These are phyloP conservation scores for Acleris holmiana DNA, from an alignment of 2,888 invertebrate genomes.

Conservation along the genomic window DNA sequence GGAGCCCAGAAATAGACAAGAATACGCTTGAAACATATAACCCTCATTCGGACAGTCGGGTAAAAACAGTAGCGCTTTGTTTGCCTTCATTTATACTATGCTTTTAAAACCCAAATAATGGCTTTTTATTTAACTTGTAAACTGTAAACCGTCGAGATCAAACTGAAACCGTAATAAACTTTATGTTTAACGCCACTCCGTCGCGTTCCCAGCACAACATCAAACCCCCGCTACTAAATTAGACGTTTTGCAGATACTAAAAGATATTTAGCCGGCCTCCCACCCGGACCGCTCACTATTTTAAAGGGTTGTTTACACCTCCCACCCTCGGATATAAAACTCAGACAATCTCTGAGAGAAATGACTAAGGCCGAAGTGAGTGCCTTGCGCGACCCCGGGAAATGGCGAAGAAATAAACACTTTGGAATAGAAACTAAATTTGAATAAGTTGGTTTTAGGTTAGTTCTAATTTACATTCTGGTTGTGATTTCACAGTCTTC, in stretches of 20 bases:
- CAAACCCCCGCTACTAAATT: conserved; percentile 74
- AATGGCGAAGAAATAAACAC: conserved; percentile 11
- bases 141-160: background rate
- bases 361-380: conserved; percentile 33
- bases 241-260: conserved; percentile 80
- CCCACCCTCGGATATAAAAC: conserved; percentile 41
- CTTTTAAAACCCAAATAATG: too few relatives aligned
- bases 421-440: too few relatives aligned
- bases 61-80: too few relatives aligned
- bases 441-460: too few relatives aligned
- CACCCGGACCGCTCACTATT: conserved; percentile 61
- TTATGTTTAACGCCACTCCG: conserved; percentile 45
- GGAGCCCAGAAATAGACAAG: too few relatives aligned
- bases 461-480: too few relatives aligned
- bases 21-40: too few relatives aligned
- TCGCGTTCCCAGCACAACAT: conserved; percentile 56
- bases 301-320: conserved; percentile 78
- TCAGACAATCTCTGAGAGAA: conserved; percentile 32
- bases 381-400: conserved; percentile 19
- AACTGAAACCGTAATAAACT: background rate
- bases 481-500: too few relatives aligned
- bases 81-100: too few relatives aligned
- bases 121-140: background rate
- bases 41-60: too few relatives aligned
- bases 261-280: conserved; percentile 70